Base-by-base conservation (phyloP, 2,888 invertebrate genomes). In the Lymantria monacha region DNA sequence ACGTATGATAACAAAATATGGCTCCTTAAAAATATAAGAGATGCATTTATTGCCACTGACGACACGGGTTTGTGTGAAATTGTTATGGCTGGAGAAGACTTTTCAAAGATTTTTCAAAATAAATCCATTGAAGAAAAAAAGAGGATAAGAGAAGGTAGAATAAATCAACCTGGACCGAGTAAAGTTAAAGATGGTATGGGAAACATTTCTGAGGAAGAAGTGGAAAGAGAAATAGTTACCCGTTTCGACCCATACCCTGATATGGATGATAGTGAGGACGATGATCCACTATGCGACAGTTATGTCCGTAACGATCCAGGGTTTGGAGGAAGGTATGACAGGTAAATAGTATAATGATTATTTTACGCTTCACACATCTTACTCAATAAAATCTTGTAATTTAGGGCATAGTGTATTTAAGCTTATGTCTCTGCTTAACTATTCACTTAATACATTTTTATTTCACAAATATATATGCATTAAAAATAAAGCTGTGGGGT, bases 31-130 rank as follows among this genome's bases (percentile, higher is more conserved):
- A 97, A 98, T 85, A 97, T 98, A 63, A 93, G 97, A 51, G 97
- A 98, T 84, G 97, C 98, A 9, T 99, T 98, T 85, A 97, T 98
- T 76, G 96, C 97, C 22, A 97, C 97, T 15, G 98, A 99, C 89
- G 98, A 98, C 85, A 97, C 98, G 69, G 97, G 98, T 51, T 95
- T 97, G 92, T 97, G 97, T 83, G 98, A 98, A 84, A 94, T 96
- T 72, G 96, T 98, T 48, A 97, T 98, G 95, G 93, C 95, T 33
- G 95, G 95, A 49, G 97, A 97, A 79, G 94, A 96, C 84, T 92
- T 96, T 67, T 95, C 96, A 49, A 91, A 90, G 80, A 81, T 91
- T 49, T 89, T 91, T 64, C 87, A 87, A 77, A 84, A 82, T 64
- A 87, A 83, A 66, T 87, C 83, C 66, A 72, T 89, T 58, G 83